Conservation (phyloP, 2,888 invertebrate genomes). For the Lasius platythorax region DNA sequence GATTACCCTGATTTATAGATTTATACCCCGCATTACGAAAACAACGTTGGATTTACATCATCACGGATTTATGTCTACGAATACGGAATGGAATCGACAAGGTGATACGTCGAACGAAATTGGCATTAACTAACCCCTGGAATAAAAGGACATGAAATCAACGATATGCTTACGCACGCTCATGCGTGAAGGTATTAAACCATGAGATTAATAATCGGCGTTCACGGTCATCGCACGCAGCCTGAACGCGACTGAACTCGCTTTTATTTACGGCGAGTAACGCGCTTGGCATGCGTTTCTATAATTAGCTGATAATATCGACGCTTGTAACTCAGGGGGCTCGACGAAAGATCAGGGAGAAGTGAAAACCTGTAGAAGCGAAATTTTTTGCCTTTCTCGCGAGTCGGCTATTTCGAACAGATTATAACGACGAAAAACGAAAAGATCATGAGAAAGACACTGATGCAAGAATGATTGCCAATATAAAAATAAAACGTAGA, state of each 20-base stretch:
- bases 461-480: not conserved
- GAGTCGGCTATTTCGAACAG: not conserved
- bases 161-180: slow-evolving; percentile 32
- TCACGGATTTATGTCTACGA: not conserved
- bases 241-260: slow-evolving; percentile 11
- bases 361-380: not conserved
- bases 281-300: slow-evolving; percentile 45
- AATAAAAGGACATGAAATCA: slow-evolving; percentile 36
- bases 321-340: not conserved
- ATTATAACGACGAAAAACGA: not conserved
- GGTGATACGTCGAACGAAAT: not conserved
- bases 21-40: slow-evolving; percentile 29
- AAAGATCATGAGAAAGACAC: not conserved
- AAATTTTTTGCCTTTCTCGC: not conserved
- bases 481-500: not conserved
- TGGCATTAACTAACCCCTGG: not conserved
- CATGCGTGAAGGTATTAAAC: slow-evolving; percentile 54
- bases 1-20: slow-evolving; percentile 7
- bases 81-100: not conserved
- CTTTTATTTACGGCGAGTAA: slow-evolving; percentile 43
- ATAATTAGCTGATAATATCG: slow-evolving; percentile 54
- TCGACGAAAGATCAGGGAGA: not conserved
- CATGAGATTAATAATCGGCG: slow-evolving; percentile 44
- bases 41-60: slow-evolving; percentile 26
- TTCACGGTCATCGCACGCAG: slow-evolving; percentile 55